Conservation (phyloP, 2,797 vertebrate species). For the Numenius phaeopus region DNA sequence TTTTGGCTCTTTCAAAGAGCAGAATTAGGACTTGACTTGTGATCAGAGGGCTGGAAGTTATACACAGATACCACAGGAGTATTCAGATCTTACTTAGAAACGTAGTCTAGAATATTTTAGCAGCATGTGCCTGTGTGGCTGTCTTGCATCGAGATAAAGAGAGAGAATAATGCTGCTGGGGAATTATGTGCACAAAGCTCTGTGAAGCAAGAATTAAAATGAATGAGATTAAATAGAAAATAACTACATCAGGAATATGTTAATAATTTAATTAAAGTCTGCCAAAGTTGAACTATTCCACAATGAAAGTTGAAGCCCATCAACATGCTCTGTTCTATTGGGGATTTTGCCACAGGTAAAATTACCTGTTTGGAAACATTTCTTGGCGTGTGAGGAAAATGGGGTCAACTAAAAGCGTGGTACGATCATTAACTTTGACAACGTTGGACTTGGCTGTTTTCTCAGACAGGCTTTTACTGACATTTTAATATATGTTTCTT, state of each 20-base stretch:
- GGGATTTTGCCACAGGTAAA: background rate
- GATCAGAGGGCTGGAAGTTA: background rate
- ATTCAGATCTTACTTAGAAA: background rate
- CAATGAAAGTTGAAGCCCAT: constrained; percentile 40
- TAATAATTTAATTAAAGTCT: constrained; percentile 74
- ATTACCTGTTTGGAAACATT: background rate
- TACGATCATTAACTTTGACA: background rate
- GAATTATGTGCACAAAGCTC: constrained; percentile 56
- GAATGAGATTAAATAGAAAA: constrained; percentile 69
- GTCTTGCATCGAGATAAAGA: constrained; percentile 14
- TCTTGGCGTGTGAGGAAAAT: background rate
- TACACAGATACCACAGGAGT: background rate
- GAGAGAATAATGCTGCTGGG: constrained; percentile 22
- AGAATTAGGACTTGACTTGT: background rate
- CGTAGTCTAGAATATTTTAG: background rate
- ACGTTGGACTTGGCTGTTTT: background rate
- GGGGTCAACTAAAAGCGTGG: background rate
- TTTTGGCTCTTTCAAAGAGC: background rate
- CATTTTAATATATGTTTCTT: background rate
- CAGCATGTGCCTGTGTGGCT: background rate
- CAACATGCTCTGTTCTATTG: background rate
- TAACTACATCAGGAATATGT: constrained; percentile 66
- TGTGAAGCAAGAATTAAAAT: constrained; percentile 64
- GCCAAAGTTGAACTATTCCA: constrained; percentile 57
- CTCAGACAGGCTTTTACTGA: background rate